Base-by-base conservation (phyloP, 2,113 vertebrate genomes). In the Phaethon lepturus region DNA sequence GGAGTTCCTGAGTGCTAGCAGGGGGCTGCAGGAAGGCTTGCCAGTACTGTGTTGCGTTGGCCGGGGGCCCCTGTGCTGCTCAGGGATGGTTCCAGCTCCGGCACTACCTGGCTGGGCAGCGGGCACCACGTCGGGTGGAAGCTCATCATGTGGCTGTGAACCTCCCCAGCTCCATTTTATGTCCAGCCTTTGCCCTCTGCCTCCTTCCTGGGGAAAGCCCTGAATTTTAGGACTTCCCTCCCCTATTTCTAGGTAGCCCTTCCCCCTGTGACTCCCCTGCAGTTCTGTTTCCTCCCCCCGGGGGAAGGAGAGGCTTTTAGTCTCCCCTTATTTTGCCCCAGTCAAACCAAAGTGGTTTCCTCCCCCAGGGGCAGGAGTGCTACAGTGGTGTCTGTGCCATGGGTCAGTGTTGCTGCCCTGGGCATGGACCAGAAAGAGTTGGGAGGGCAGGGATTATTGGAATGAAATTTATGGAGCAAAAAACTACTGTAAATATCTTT, bases 401-500 rank as follows among this genome's bases (percentile, higher is more conserved):
- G 38, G 67, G 24, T n/a, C 15, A 1, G 52, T 55, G 62, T 22
- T 73, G 71, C 85, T 76, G 86, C 66, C 64, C 76, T 68, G 52
- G 47, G 49, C 50, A 60, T 22, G n/a, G 86, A 45, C 23, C 63
- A 59, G 81, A 53, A 56, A 4, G 26, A 15, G 19, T 4, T 59
- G 75, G 66, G 73, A 66, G 59, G 50, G 76, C 72, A 79, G 74
- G 62, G 86, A 40, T 58, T 55, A 35, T 35, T 74, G 68, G 92
- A 73, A 47, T 59, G 13, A 81, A 90, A 88, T 49, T 74, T 95
- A 90, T 2, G n/a, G 93, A 94, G 95, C 92, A 90, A 91, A 87
- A 88, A 77, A 90, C 97, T 97, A 96, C 97, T 97, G 97, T 98
- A 97, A 96, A 97, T 98, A 97, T 25, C 3, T 90, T 95, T 38